phyloP scores from a whole-genome alignment of 2,113 vertebrate genomes.

The Chinchilla lanigera region DNA sequence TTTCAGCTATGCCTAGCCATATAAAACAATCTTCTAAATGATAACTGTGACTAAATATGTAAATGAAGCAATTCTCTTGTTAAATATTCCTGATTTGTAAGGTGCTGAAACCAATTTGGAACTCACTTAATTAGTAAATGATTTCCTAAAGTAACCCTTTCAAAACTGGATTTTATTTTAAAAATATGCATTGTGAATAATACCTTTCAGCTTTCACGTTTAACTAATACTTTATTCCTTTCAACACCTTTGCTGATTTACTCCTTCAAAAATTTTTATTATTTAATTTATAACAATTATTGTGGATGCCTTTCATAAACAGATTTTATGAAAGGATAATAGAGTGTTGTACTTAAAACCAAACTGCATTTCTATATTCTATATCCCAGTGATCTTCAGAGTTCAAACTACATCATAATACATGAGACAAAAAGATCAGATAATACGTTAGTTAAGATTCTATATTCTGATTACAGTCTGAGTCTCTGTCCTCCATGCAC shows the following conservation, averaged over 20 bases:
- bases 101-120: not conserved
- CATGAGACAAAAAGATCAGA: too few species aligned
- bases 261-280: not conserved
- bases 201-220: constrained; percentile 23
- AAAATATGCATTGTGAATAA: not conserved
- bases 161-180: constrained; percentile 25
- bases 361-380: constrained; percentile 13
- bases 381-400: not conserved
- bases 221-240: not conserved
- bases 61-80: not conserved
- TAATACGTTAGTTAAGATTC: not conserved
- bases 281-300: constrained; percentile 35
- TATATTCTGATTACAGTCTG: too few species aligned
- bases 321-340: not conserved
- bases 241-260: not conserved
- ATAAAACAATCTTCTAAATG: not conserved
- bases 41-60: not conserved
- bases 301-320: not conserved
- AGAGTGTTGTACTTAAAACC: not conserved
- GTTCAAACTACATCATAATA: not conserved
- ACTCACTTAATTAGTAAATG: constrained; percentile 40
- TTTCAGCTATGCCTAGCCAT: not conserved
- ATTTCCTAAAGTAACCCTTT: constrained; percentile 28
- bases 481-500: too few species aligned
- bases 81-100: not conserved